Conservation (phyloP, 2,888 invertebrate genomes). For the Euzophera pinguis region DNA sequence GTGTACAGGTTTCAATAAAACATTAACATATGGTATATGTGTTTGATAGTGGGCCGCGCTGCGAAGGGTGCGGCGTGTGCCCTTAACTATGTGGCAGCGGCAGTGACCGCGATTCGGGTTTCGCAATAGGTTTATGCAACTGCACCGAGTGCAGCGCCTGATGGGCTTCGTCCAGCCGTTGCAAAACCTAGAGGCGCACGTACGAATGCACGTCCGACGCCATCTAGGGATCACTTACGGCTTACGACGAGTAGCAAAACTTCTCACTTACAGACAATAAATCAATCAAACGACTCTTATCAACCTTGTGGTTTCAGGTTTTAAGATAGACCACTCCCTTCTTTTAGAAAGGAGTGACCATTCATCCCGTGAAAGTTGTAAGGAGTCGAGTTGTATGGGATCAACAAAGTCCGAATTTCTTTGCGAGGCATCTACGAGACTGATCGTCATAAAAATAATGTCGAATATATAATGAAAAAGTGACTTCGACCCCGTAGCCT, state of each 20-base stretch:
- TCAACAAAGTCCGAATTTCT: no score
- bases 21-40: neutral
- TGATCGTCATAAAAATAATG: no score
- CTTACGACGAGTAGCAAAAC: neutral
- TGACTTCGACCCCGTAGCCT: no score
- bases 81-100: slow-evolving; percentile 59
- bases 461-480: no score
- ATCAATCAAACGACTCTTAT: neutral
- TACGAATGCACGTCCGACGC: slow-evolving; percentile 35
- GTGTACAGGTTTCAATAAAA: no score
- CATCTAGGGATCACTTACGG: slow-evolving; percentile 27
- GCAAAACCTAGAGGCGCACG: slow-evolving; percentile 55
- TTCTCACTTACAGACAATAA: neutral
- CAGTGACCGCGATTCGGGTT: slow-evolving; percentile 76
- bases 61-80: slow-evolving; percentile 62
- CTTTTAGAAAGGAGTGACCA: no score
- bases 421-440: no score
- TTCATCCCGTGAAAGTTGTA: no score
- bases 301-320: no score
- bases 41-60: slow-evolving; percentile 26
- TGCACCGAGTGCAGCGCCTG: slow-evolving; percentile 69
- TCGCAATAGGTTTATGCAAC: slow-evolving; percentile 74
- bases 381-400: no score
- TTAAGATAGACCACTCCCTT: no score
- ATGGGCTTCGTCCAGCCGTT: slow-evolving; percentile 61